Conservation (phyloP, 2,888 invertebrate species). For the Zele albiditarsus region DNA sequence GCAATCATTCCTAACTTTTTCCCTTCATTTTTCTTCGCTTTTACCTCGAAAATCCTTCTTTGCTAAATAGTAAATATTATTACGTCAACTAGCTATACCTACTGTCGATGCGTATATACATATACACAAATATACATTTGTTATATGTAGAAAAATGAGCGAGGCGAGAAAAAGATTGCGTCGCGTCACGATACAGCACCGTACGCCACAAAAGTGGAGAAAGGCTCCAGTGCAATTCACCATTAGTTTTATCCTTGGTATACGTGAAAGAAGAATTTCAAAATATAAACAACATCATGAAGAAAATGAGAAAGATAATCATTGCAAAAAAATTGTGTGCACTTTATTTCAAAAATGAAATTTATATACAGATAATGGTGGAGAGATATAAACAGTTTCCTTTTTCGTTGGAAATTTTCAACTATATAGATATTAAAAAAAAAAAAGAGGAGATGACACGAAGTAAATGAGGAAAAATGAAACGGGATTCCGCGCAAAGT, state of each 20-base stretch:
- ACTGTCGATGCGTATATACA: neutral
- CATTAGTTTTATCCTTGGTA: neutral
- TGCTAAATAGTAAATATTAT: neutral
- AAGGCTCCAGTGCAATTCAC: neutral
- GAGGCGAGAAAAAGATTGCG: neutral
- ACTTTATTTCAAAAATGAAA: neutral
- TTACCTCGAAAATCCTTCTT: constrained; percentile 3
- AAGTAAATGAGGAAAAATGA: neutral
- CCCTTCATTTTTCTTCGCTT: neutral
- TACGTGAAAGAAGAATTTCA: neutral
- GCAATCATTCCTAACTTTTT: neutral
- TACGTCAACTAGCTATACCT: neutral
- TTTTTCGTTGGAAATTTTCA: no score
- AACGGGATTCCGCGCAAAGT: neutral
- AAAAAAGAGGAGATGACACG: neutral
- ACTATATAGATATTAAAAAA: no score
- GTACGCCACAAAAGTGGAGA: constrained; percentile 6
- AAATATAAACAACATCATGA: neutral
- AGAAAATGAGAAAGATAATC: neutral
- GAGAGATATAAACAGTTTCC: no score
- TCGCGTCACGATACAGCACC: neutral
- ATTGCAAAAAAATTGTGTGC: neutral
- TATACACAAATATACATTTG: neutral
- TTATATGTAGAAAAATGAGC: neutral
- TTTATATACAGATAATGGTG: no score